Evolutionary conservation across 2,888 invertebrate genomes (phyloP).

Genomic region (Adelognathus sp.): DNA sequence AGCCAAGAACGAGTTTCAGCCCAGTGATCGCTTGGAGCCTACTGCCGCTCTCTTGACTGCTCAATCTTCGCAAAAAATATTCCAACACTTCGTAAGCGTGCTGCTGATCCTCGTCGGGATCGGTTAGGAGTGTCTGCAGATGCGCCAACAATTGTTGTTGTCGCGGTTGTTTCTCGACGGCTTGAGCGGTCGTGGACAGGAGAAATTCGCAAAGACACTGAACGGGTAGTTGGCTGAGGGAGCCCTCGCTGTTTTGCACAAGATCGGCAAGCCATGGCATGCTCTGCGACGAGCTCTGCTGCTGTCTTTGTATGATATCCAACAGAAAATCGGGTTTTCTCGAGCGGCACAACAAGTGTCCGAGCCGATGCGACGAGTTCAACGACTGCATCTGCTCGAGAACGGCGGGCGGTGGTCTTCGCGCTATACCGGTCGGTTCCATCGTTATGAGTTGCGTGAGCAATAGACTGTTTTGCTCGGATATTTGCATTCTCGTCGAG

Average conservation of each 20-base stretch:
- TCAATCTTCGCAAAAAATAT: conserved; percentile 93
- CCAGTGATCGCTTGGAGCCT: conserved; percentile 90
- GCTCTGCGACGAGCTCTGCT: conserved; percentile 92
- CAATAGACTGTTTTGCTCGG: conserved; percentile 93
- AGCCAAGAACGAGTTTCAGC: conserved; percentile 87
- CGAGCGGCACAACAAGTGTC: conserved; percentile 93
- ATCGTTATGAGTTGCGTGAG: conserved; percentile 92
- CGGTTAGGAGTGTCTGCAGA: conserved; percentile 84
- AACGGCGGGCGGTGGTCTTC: conserved; percentile 90
- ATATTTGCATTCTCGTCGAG: conserved; percentile 93
- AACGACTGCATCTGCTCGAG: conserved; percentile 91
- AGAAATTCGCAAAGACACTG: conserved; percentile 98
- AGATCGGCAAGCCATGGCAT: conserved; percentile 99
- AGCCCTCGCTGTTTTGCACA: conserved; percentile 95
- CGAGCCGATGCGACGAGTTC: conserved; percentile 91
- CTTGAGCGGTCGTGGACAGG: conserved; percentile 85
- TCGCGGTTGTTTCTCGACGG: conserved; percentile 87
- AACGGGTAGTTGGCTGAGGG: conserved; percentile 94
- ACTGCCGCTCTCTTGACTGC: conserved; percentile 90
- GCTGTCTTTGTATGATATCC: conserved; percentile 93
- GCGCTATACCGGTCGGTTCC: conserved; percentile 91
- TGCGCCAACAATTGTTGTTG: conserved; percentile 89
- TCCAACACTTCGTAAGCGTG: conserved; percentile 93
- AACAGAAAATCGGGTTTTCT: conserved; percentile 95
- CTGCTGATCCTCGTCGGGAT: conserved; percentile 82